Base-by-base conservation (phyloP, 2,113 vertebrate species). In the Cavia porcellus region DNA sequence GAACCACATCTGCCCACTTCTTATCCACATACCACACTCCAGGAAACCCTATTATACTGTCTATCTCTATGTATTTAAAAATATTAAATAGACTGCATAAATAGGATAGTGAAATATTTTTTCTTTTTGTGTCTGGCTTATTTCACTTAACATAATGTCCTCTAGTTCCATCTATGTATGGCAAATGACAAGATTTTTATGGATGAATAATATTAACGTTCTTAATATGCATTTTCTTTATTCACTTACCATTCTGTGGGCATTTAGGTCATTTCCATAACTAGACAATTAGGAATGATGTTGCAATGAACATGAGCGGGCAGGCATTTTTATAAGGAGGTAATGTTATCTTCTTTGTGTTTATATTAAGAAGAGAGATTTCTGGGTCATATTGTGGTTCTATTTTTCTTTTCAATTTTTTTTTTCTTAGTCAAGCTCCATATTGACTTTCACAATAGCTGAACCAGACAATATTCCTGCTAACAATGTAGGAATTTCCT, bases 21-120 rank as follows among this genome's bases (percentile, higher is more conserved):
- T 6, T 2, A 5, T 42, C 28, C 32, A 61, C 14, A 35, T 3
- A 5, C 7, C 28, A 11, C 30, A 19, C 8, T 42, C 5, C 3
- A 59, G n/a, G 1, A 45, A 61, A 52, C 6, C 4, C n/a, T 72
- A 42, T 72, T 42, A 22, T 64, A 62, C 50, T 77, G 17, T 77
- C 3, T 45, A 57, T 72, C 50, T 70, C 25, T 30, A 7, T 62
- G 10, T 77, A 61, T 62, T 77, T 77, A 15, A 68, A 45, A 61
- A 17, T 47, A 22, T 35, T 75, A 72, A 72, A 79, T 52, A 52
- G 89, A 42, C 55, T 82, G 17, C n/a, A 42, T 57, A 55, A 55
- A 12, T 79, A 28, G 13, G 10, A 55, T 22, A 64, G 22, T 81
- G 19, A 3, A 20, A 22, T 42, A 57, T 42, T 70, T 50, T 52